A percentile compares a stretch with the other conserved stretches of the same genome.
Evolutionary conservation across 2,888 invertebrate species (phyloP).

Genomic region (Tachina lurida): DNA sequence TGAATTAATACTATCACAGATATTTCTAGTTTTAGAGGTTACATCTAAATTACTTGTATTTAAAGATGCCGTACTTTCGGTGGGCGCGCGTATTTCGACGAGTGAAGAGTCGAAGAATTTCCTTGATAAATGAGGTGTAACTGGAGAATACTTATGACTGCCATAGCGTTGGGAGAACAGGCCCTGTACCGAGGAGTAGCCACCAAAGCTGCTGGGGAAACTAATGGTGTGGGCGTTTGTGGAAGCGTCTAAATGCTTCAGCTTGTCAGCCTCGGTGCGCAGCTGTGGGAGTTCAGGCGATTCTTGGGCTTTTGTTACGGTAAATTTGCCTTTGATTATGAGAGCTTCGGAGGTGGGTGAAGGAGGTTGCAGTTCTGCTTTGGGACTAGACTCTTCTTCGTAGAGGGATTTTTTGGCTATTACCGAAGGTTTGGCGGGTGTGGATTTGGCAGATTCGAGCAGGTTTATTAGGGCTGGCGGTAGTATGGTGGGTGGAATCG

Average conservation of each 20-base stretch:
- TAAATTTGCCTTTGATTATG: slow-evolving; percentile 84
- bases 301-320: slow-evolving; percentile 83
- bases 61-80: slow-evolving; percentile 81
- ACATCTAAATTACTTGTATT: slow-evolving; percentile 70
- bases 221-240: slow-evolving; percentile 87
- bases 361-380: neutral
- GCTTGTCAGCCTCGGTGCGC: slow-evolving; percentile 79
- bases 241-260: slow-evolving; percentile 77
- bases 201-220: slow-evolving; percentile 86
- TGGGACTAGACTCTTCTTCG: neutral
- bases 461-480: slow-evolving; percentile 78
- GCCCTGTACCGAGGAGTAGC: slow-evolving; percentile 85
- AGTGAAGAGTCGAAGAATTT: slow-evolving; percentile 92
- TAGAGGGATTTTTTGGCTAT: neutral
- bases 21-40: slow-evolving; percentile 72
- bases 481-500: slow-evolving; percentile 78
- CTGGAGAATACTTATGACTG: slow-evolving; percentile 76
- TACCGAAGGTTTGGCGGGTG: slow-evolving; percentile 18
- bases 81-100: slow-evolving; percentile 88
- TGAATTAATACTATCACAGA: slow-evolving; percentile 77
- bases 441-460: slow-evolving; percentile 75
- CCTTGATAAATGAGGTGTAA: slow-evolving; percentile 88
- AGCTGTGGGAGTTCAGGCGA: slow-evolving; percentile 75
- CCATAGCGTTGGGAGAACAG: slow-evolving; percentile 84
- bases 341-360: slow-evolving; percentile 66